Percentiles rank a stretch among this genome's conserved stretches.
phyloP scores from a whole-genome alignment of 1,140 invertebrate species.

The Episyrphus balteatus region DNA sequence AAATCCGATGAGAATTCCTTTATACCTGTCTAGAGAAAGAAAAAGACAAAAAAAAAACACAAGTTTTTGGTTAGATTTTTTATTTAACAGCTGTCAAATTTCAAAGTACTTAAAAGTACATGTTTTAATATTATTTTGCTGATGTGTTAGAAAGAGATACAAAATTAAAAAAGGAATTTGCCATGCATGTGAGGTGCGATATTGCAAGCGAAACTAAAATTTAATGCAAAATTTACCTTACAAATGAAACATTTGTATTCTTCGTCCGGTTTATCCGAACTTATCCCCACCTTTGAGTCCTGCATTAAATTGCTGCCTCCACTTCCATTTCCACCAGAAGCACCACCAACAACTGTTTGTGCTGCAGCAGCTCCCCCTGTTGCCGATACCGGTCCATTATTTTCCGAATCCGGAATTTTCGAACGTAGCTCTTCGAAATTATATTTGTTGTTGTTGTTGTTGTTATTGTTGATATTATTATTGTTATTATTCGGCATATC shows the following conservation, averaged over 20 bases:
- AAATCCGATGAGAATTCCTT: conserved; percentile 33
- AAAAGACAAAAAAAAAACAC: neutral
- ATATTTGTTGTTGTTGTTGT: conserved; percentile 21
- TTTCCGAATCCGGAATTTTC: conserved; percentile 4
- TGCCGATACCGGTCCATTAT: neutral
- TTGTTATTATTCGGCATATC: conserved; percentile 27
- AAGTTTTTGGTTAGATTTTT: no score
- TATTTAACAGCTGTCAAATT: no score
- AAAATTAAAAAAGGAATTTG: no score
- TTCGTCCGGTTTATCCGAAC: conserved; percentile 37
- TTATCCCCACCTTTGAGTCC: conserved; percentile 37
- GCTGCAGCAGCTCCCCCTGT: neutral
- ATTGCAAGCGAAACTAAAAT: no score
- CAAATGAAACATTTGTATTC: conserved; percentile 39
- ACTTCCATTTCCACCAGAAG: neutral
- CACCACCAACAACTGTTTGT: neutral
- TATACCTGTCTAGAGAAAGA: conserved; percentile 34
- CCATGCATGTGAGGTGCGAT: no score
- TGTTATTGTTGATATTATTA: conserved; percentile 10
- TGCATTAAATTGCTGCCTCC: conserved; percentile 31
- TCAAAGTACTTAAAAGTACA: no score
- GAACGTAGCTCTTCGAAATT: conserved; percentile 19
- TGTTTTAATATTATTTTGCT: no score
- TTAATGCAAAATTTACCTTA: conserved; percentile 29
- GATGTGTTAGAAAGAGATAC: no score